Evolutionary conservation across 2,797 vertebrate species (phyloP).

Genomic region (Scolopax rusticola): DNA sequence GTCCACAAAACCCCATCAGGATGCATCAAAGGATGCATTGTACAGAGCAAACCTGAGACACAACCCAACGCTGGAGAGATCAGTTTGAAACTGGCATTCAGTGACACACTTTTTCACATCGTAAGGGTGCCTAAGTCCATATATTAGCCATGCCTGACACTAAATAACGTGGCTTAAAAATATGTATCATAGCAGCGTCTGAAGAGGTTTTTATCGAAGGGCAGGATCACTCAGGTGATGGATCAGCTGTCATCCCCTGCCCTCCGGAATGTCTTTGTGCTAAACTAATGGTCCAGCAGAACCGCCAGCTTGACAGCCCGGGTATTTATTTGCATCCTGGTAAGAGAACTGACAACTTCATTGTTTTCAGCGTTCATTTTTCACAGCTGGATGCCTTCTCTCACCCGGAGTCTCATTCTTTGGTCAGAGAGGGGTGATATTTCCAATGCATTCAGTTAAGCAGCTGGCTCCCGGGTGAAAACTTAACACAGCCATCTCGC

Average conservation of each 20-base stretch:
- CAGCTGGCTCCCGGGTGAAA: constrained; percentile 58
- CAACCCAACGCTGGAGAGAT: constrained; percentile 51
- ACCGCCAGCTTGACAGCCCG: constrained; percentile 52
- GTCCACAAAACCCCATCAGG: background rate
- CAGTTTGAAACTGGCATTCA: background rate
- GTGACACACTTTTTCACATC: background rate
- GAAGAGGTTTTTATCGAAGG: constrained; percentile 46
- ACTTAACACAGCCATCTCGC: background rate
- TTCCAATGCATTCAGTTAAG: constrained; percentile 48
- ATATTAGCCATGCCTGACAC: background rate
- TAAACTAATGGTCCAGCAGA: constrained; percentile 80
- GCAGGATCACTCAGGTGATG: constrained; percentile 46
- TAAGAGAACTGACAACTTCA: constrained; percentile 80
- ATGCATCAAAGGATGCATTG: background rate
- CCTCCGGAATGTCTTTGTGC: constrained; percentile 77
- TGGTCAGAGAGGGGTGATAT: constrained; percentile 64
- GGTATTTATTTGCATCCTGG: constrained; percentile 81
- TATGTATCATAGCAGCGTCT: constrained; percentile 35
- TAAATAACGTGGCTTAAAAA: constrained; percentile 39
- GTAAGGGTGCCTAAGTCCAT: background rate
- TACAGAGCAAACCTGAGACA: background rate
- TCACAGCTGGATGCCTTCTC: constrained; percentile 75
- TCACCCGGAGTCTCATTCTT: constrained; percentile 69
- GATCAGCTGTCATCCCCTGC: constrained; percentile 69
- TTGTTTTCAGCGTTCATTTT: constrained; percentile 81